Conservation (phyloP, 1,140 invertebrate species). For the Holcopasites calliopsidis region DNA sequence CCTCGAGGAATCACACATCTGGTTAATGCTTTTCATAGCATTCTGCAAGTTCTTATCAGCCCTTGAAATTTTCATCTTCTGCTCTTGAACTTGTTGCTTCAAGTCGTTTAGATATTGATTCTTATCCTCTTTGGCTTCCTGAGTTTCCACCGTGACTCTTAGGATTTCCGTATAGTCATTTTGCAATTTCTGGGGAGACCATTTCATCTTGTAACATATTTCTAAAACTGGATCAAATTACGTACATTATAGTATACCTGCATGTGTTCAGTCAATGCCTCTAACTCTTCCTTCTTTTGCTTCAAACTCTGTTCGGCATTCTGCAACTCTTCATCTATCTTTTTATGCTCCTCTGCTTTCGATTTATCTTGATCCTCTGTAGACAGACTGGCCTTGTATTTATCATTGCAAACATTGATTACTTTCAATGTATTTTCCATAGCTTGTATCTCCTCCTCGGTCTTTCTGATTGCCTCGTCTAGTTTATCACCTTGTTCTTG, state of each 20-base stretch:
- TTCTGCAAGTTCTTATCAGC: slow-evolving; percentile 70
- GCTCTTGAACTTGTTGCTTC: slow-evolving; percentile 71
- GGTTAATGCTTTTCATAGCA: slow-evolving; percentile 68
- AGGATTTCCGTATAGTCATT: slow-evolving; percentile 56
- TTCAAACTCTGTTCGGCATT: slow-evolving; percentile 63
- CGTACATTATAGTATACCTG: slow-evolving; percentile 51
- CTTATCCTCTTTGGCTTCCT: slow-evolving; percentile 69
- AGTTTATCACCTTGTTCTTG: slow-evolving; percentile 86
- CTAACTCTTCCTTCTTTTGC: slow-evolving; percentile 51
- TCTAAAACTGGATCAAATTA: neutral
- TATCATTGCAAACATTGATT: slow-evolving; percentile 84
- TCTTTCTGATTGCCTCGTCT: slow-evolving; percentile 83
- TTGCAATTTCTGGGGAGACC: slow-evolving; percentile 59
- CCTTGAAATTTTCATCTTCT: slow-evolving; percentile 69
- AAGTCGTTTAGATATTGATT: slow-evolving; percentile 57
- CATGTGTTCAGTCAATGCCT: slow-evolving; percentile 52
- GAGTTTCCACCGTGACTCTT: slow-evolving; percentile 60
- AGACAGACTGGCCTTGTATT: slow-evolving; percentile 81
- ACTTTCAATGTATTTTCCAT: slow-evolving; percentile 87
- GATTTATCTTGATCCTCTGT: slow-evolving; percentile 78
- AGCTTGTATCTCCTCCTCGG: slow-evolving; percentile 86
- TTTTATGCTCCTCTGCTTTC: slow-evolving; percentile 78
- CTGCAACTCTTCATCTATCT: slow-evolving; percentile 80
- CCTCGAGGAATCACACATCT: slow-evolving; percentile 59
- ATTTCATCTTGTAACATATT: neutral